phyloP scores from a whole-genome alignment of 2,797 vertebrate species.

The Enteromius thamalakanensis region DNA sequence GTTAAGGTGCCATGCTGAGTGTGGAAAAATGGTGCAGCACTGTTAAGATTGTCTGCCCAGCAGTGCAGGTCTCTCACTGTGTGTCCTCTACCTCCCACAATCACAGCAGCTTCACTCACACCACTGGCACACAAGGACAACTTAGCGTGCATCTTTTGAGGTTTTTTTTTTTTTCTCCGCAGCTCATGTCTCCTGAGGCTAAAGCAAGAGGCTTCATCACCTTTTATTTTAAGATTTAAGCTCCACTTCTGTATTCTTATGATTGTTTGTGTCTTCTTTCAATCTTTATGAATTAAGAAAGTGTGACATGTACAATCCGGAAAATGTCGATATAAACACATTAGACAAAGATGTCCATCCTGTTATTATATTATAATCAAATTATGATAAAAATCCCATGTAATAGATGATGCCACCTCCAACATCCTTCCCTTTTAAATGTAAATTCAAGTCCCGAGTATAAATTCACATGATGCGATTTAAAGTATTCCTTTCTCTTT shows the following conservation, averaged over 20 bases:
- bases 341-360: neutral
- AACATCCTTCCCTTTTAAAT: neutral
- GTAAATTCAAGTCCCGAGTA: no score
- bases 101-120: neutral
- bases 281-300: neutral
- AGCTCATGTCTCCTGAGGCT: conserved; percentile 10
- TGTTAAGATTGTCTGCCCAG: conserved; percentile 24
- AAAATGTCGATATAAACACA: neutral
- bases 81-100: conserved; percentile 27
- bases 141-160: neutral
- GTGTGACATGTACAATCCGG: neutral
- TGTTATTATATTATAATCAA: no score
- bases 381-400: neutral
- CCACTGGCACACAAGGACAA: conserved; percentile 4
- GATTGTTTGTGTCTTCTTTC: neutral
- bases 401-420: neutral
- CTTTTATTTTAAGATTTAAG: neutral
- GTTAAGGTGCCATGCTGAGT: conserved; percentile 14
- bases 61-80: conserved; percentile 23
- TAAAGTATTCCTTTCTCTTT: no score
- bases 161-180: neutral
- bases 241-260: neutral
- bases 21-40: conserved; percentile 10
- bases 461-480: no score
- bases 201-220: neutral